phyloP scores from a whole-genome alignment of 2,797 vertebrate genomes.

The Melopsittacus undulatus region DNA sequence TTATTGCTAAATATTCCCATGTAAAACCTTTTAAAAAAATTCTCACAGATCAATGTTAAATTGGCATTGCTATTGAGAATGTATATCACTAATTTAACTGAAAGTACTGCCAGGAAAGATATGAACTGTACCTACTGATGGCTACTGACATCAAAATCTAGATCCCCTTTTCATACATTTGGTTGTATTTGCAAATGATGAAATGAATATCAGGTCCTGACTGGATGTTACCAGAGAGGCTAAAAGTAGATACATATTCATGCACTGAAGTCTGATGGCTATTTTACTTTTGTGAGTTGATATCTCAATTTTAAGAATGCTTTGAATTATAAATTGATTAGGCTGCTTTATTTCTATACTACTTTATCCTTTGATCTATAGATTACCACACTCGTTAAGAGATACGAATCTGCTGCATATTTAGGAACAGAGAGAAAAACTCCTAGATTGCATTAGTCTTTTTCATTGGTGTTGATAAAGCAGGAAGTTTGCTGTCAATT shows the following conservation, averaged over 20 bases:
- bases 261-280: neutral
- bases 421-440: neutral
- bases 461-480: neutral
- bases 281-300: neutral
- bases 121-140: neutral
- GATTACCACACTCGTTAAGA: neutral
- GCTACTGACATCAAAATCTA: neutral
- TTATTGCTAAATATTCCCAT: neutral
- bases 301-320: neutral
- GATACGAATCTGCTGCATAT: neutral
- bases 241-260: neutral
- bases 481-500: neutral
- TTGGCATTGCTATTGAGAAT: neutral
- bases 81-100: neutral
- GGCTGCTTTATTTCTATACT: neutral
- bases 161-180: neutral
- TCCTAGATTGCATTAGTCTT: neutral
- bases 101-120: neutral
- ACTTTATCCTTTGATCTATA: neutral
- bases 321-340: neutral
- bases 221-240: neutral
- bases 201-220: neutral
- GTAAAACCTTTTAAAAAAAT: neutral
- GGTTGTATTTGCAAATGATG: neutral
- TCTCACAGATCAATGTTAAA: neutral